A percentile compares a stretch with the other conserved stretches of the same genome.
phyloP scores from a whole-genome alignment of 1,140 invertebrate genomes.

The Orius insidiosus region DNA sequence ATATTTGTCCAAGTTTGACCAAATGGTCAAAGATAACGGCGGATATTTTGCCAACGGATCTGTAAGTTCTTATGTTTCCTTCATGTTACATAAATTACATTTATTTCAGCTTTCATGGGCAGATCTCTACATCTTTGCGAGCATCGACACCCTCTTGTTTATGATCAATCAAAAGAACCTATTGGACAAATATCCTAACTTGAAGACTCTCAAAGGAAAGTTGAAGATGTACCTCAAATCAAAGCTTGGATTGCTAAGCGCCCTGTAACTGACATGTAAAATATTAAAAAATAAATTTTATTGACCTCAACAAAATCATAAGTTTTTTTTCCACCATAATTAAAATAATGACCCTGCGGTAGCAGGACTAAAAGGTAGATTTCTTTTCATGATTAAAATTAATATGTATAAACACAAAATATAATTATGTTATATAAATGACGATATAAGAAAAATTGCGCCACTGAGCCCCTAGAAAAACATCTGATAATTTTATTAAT shows the following conservation, averaged over 20 bases:
- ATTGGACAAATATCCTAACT: slow-evolving; percentile 31
- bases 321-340: too few relatives aligned
- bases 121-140: slow-evolving; percentile 40
- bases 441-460: too few relatives aligned
- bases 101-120: slow-evolving; percentile 41
- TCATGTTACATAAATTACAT: too few relatives aligned
- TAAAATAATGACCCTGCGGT: too few relatives aligned
- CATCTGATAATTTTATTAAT: too few relatives aligned
- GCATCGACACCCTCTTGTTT: slow-evolving; percentile 36
- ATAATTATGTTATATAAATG: too few relatives aligned
- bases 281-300: too few relatives aligned
- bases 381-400: too few relatives aligned
- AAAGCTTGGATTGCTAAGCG: slow-evolving; percentile 31
- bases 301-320: too few relatives aligned
- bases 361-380: too few relatives aligned
- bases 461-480: too few relatives aligned
- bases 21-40: slow-evolving; percentile 32
- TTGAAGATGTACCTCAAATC: slow-evolving; percentile 29
- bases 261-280: slow-evolving; percentile 31
- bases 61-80: slow-evolving; percentile 28
- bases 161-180: slow-evolving; percentile 34
- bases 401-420: too few relatives aligned
- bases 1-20: slow-evolving; percentile 38
- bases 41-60: slow-evolving; percentile 34
- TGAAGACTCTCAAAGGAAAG: slow-evolving; percentile 29